phyloP scores from a whole-genome alignment of 2,888 invertebrate species.

The Idaea dimidiata region DNA sequence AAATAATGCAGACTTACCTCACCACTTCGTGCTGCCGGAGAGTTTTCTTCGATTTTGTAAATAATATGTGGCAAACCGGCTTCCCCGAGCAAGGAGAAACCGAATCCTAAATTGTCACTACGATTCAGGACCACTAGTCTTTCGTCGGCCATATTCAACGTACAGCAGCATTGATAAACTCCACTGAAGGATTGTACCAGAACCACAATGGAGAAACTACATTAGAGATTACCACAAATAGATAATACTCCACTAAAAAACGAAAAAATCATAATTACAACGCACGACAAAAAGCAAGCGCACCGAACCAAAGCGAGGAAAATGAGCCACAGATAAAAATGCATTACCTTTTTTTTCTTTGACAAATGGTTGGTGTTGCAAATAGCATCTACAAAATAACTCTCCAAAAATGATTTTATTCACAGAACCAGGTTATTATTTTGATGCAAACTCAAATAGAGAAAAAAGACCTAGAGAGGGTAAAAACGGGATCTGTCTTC shows the following conservation, averaged over 20 bases:
- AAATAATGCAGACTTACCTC: conserved; percentile 83
- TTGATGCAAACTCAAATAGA: too few species aligned
- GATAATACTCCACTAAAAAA: conserved; percentile 49
- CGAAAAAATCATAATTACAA: conserved; percentile 65
- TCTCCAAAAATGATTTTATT: background rate
- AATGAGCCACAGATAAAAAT: conserved; percentile 37
- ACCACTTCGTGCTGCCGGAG: conserved; percentile 94
- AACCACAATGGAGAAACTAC: conserved; percentile 55
- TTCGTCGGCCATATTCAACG: conserved; percentile 91
- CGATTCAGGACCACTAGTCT: conserved; percentile 92
- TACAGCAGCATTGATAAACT: conserved; percentile 75
- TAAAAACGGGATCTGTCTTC: too few species aligned
- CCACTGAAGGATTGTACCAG: conserved; percentile 61
- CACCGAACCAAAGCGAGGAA: conserved; percentile 72
- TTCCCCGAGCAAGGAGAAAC: conserved; percentile 94
- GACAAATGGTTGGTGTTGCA: conserved; percentile 12
- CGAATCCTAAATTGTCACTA: conserved; percentile 92
- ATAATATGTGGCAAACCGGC: conserved; percentile 96
- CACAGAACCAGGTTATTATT: too few species aligned
- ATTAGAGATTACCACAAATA: conserved; percentile 40
- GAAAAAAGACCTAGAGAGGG: too few species aligned
- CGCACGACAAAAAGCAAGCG: conserved; percentile 67
- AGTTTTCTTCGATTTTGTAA: conserved; percentile 95
- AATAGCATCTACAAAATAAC: background rate
- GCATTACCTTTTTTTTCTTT: conserved; percentile 32